Evolutionary conservation across 2,797 vertebrate species (phyloP).

Genomic region (Trichosurus vulpecula): DNA sequence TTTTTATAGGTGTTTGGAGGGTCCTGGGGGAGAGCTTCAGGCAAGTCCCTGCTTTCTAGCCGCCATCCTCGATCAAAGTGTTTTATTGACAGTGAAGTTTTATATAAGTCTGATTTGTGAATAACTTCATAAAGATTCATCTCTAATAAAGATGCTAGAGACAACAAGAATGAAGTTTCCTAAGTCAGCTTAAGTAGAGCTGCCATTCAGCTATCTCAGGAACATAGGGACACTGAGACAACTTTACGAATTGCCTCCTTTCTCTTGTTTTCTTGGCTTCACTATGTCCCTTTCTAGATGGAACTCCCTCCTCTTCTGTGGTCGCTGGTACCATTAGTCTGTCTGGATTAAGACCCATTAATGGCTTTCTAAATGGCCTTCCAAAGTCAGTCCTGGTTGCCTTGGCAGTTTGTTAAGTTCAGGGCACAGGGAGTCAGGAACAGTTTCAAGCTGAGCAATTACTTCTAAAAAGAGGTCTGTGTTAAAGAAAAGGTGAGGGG

Average conservation of each 20-base stretch:
- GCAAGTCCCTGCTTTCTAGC: too few species aligned
- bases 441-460: constrained; percentile 40
- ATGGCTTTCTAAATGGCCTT: constrained; percentile 60
- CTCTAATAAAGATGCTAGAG: background rate
- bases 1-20: too few species aligned
- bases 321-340: constrained; percentile 74
- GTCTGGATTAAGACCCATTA: constrained; percentile 72
- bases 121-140: background rate
- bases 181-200: background rate
- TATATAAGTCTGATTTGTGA: background rate
- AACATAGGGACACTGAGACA: background rate
- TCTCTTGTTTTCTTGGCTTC: constrained; percentile 59
- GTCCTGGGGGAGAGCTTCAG: too few species aligned
- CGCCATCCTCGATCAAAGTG: background rate
- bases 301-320: constrained; percentile 70
- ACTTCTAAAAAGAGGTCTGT: constrained; percentile 30
- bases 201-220: background rate
- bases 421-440: constrained; percentile 30
- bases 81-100: background rate
- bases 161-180: background rate
- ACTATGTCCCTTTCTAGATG: constrained; percentile 68
- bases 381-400: constrained; percentile 58
- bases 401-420: constrained; percentile 51
- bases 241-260: background rate
- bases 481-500: constrained; percentile 23